Base-by-base conservation (phyloP, 2,113 vertebrate genomes). In the Indicator maculatus region DNA sequence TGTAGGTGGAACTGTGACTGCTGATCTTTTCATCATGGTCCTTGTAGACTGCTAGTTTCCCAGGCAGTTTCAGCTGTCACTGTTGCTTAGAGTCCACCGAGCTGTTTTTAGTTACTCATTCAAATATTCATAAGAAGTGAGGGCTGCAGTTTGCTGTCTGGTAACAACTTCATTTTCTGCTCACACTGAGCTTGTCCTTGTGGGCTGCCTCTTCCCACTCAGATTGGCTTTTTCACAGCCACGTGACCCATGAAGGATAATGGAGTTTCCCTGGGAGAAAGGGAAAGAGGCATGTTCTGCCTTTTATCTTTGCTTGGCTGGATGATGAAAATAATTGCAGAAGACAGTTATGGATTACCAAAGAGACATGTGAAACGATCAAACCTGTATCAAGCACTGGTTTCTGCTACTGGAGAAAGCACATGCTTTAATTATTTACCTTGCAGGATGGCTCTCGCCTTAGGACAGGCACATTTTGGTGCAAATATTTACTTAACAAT, bases 71-170 rank as follows among this genome's bases (percentile, higher is more conserved):
- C 98, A 98, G 97, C 98, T 98, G 98, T 99, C 98, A 98, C 97
- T 98, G 98, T 97, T 96, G 96, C 97, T 98, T 98, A 98, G 97
- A 98, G 98, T 98, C 98, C 98, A 98, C 95, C 15, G 97, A 95
- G 97, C 98, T 98, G 98, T 98, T 99, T 99, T 99, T 98, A 98
- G 99, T 98, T 97, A 95, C 96, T 94, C 96, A 97, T 97, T 99
- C 97, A 99, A 99, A 99, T 98, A 99, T 99, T 99, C 98, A 99
- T 99, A 95, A 98, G 97, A 95, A 97, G 88, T 13, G 52, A 97
- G 95, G 93, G 91, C 94, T 97, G 96, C 96, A 97, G 98, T 98
- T 98, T 96, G 95, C 97, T 98, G 93, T 98, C 96, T 98, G 97
- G 96, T 98, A 98, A 98, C 97, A 98, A 98, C 97, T 98, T 98